A percentile compares a stretch with the other conserved stretches of the same genome.
These are phyloP conservation scores for Phyllotreta striolata DNA, from an alignment of 2,888 invertebrate species.

Conservation along the genomic window DNA sequence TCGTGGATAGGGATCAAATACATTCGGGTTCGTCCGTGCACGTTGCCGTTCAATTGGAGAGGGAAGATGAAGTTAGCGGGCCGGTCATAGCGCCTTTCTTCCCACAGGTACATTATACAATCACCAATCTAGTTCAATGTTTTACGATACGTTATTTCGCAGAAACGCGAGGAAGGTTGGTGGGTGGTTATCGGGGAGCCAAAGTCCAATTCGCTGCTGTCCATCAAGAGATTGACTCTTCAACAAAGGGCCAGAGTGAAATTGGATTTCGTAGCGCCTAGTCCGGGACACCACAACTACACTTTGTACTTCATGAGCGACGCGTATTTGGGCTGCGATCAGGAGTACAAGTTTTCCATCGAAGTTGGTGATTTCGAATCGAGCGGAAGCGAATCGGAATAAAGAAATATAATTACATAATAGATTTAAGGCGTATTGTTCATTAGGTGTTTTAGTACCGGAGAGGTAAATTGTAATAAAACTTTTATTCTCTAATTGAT, in stretches of 20 bases:
- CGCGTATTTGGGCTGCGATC: slow-evolving; percentile 98
- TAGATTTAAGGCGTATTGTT: neutral
- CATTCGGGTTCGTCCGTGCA: slow-evolving; percentile 87
- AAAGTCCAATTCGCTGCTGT: slow-evolving; percentile 90
- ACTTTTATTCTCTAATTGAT: no score
- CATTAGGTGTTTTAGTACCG: no score
- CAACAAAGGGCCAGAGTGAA: slow-evolving; percentile 89
- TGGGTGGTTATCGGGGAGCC: slow-evolving; percentile 99
- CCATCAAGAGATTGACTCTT: slow-evolving; percentile 95
- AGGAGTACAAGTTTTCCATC: slow-evolving; percentile 94
- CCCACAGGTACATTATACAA: slow-evolving; percentile 75
- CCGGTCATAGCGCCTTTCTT: slow-evolving; percentile 98
- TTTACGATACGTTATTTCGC: slow-evolving; percentile 48
- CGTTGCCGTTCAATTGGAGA: slow-evolving; percentile 89
- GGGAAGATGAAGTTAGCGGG: slow-evolving; percentile 96
- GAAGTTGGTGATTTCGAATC: slow-evolving; percentile 81
- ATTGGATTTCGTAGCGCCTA: slow-evolving; percentile 93
- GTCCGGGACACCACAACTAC: slow-evolving; percentile 87
- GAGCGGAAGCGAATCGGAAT: slow-evolving; percentile 69
- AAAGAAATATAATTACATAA: slow-evolving; percentile 17
- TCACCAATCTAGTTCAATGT: neutral
- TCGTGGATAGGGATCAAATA: slow-evolving; percentile 80
- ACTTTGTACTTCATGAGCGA: slow-evolving; percentile 99
- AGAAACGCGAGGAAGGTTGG: slow-evolving; percentile 93
- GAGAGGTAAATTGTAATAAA: no score